These are phyloP conservation scores for Lasioglossum oenotherae DNA, from an alignment of 2,888 invertebrate species.

Conservation along the genomic window DNA sequence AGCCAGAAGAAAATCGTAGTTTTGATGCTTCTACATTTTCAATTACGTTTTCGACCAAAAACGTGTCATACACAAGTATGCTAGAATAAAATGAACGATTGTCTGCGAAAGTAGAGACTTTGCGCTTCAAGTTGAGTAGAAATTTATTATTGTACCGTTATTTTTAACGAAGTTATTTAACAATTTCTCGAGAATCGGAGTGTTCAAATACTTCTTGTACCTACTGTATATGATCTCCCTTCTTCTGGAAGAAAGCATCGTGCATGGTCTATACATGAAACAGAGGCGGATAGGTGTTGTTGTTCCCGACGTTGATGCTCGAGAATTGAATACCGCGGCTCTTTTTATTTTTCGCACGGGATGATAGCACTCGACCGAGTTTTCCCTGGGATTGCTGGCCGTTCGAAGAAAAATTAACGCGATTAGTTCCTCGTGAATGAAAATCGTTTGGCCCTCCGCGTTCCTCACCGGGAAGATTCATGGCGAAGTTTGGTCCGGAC, in stretches of 20 bases:
- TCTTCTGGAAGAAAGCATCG: constrained; percentile 24
- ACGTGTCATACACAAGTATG: no score
- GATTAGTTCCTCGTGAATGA: constrained; percentile 23
- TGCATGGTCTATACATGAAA: constrained; percentile 45
- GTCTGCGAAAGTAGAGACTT: no score
- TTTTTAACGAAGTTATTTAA: neutral
- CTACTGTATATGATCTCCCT: neutral
- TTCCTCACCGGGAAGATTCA: constrained; percentile 14
- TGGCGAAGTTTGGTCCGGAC: neutral
- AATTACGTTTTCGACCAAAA: no score
- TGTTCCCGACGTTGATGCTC: constrained; percentile 64
- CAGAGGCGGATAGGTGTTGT: constrained; percentile 59
- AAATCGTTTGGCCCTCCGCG: neutral
- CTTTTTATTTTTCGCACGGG: constrained; percentile 38
- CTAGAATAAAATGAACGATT: no score
- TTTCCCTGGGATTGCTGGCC: neutral
- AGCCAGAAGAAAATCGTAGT: no score
- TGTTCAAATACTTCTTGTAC: neutral
- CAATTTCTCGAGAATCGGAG: neutral
- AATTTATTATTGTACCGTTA: no score
- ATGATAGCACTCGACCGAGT: constrained; percentile 12
- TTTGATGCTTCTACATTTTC: no score
- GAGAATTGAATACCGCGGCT: constrained; percentile 46
- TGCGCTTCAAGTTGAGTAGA: no score
- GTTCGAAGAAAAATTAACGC: constrained; percentile 29